Evolutionary conservation across 1,140 invertebrate species (phyloP), one percentile per base, ranked within the genome.

Genomic region (Oncopeltus fasciatus): DNA sequence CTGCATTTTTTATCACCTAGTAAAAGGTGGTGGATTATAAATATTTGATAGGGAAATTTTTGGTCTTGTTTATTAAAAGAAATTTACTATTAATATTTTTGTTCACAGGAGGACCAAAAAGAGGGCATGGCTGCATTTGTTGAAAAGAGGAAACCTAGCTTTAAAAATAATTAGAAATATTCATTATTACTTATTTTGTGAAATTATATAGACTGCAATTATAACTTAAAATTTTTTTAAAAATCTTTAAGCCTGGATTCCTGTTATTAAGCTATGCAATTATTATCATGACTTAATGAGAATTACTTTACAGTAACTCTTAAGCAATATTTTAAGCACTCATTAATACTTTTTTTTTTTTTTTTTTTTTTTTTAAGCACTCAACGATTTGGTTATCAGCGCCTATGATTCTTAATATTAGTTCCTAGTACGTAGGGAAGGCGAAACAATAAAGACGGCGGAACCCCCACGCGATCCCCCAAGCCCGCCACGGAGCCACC

Each of bases 101-200:
- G 67, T 65, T 80, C 81, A 33, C 71, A 90, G 85, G 79, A 83
- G 67, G 93, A 96, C 71, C 83, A 85, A 62, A 88, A 90, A 71
- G 93, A 97, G 79, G 93, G 93, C 28, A 97, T 96, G 93, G 80
- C 80, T 3, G 93, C 93, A 8, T 97, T 97, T 70, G 72, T 85
- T 27, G 91, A 95, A 70, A 97, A 97, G 74, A 82, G 93, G 61
- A 67, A 85, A 29, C 86, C 93, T 0, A 86, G 86, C n/a, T 95
- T 92, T 72, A 87, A 78, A 59, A 88, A 87, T 69, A 81, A 88
- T 70, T 93, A 84, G 14, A 24, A 28, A 9, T 20, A 5, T 18
- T 9, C 5, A 20, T 9, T 49, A 18, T 49, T 8, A 49, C 5
- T 8, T 18, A 9, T 49, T 5, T 9, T 49, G 18, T 49, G 8